These are phyloP conservation scores for Heteronetta atricapilla DNA, from an alignment of 2,113 vertebrate species.

Conservation along the genomic window DNA sequence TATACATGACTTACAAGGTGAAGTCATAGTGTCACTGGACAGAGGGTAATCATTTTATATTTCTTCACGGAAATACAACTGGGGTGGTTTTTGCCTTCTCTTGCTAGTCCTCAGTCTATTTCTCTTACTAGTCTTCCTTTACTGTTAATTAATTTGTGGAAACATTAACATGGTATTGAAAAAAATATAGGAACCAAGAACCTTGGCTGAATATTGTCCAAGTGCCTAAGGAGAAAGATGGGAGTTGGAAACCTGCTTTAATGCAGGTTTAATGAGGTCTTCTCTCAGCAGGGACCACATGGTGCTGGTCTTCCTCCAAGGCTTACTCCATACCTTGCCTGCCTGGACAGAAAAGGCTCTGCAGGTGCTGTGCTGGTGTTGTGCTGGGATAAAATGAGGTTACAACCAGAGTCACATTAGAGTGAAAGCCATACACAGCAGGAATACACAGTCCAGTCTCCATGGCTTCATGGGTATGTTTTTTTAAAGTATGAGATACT, in stretches of 20 bases:
- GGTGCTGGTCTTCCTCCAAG: neutral
- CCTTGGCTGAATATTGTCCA: neutral
- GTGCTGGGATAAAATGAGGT: neutral
- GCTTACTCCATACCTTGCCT: neutral
- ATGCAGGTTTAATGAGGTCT: no score
- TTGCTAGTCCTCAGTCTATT: neutral
- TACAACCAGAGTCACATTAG: neutral
- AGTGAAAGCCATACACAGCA: no score
- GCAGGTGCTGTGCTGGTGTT: neutral
- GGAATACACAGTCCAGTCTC: neutral
- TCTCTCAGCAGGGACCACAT: neutral
- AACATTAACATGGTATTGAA: neutral
- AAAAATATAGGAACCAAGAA: neutral
- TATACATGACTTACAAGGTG: fast-evolving
- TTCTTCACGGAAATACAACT: neutral
- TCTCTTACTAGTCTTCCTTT: neutral
- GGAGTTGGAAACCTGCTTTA: neutral
- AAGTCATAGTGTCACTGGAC: neutral
- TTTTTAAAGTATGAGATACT: neutral
- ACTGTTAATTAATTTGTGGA: neutral
- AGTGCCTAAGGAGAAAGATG: neutral
- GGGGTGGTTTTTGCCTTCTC: neutral
- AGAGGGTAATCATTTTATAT: neutral
- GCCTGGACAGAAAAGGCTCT: neutral
- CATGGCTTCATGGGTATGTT: neutral